Evolutionary conservation across 2,888 invertebrate species (phyloP).

Genomic region (Noctua fimbriata): DNA sequence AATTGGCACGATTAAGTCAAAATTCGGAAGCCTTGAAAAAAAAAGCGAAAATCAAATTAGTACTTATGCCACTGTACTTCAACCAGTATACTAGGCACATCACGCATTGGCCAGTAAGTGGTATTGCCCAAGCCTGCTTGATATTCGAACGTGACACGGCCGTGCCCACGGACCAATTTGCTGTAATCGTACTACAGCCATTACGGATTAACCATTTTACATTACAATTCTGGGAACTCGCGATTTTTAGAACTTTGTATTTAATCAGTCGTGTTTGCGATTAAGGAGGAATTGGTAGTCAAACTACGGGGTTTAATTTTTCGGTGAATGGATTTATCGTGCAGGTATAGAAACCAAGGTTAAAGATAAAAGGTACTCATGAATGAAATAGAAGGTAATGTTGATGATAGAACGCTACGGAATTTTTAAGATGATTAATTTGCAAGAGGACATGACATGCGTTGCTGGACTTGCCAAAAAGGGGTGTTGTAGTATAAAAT

Average conservation of each 20-base stretch:
- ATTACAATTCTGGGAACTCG: conserved; percentile 88
- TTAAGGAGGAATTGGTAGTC: conserved; percentile 56
- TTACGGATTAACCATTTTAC: conserved; percentile 88
- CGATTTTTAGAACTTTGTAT: conserved; percentile 67
- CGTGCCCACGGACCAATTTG: conserved; percentile 85
- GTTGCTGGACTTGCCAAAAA: not conserved
- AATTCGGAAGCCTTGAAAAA: not conserved
- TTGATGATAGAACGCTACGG: not conserved
- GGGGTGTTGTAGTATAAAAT: not conserved
- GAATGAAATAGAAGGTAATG: conserved; percentile 2
- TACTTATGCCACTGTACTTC: conserved; percentile 54
- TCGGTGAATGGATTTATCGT: conserved; percentile 53
- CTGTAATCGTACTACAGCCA: conserved; percentile 84
- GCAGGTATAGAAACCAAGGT: conserved; percentile 25
- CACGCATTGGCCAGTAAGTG: conserved; percentile 85
- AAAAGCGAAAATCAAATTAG: conserved; percentile 13
- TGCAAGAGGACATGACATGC: not conserved
- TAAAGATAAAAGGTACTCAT: not conserved
- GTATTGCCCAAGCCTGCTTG: conserved; percentile 85
- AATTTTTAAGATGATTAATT: not conserved
- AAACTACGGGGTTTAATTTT: conserved; percentile 35
- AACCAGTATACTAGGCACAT: conserved; percentile 73
- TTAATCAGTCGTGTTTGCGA: conserved; percentile 63
- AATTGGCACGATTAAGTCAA: not conserved
- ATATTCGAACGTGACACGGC: conserved; percentile 87